A percentile compares a stretch with the other conserved stretches of the same genome.
phyloP scores from a whole-genome alignment of 2,888 invertebrate species.

The Eilema caniola region DNA sequence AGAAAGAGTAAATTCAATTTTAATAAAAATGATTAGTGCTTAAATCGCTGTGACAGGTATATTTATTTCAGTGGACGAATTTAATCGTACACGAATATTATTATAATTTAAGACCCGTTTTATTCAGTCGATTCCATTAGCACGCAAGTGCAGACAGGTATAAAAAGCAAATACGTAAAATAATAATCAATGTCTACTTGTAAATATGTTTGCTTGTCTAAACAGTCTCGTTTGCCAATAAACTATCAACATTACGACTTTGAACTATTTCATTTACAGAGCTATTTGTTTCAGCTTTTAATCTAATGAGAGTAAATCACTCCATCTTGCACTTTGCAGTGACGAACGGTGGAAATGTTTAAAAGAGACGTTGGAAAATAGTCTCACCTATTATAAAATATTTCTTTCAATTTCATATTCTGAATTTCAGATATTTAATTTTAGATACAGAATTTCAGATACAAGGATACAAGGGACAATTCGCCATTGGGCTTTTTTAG shows the following conservation, averaged over 20 bases:
- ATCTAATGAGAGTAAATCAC: constrained; percentile 25
- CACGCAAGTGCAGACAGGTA: constrained; percentile 17
- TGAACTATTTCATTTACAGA: constrained; percentile 35
- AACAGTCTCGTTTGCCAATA: constrained; percentile 37
- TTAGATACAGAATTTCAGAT: no score
- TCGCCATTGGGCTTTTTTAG: no score
- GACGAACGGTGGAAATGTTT: no score
- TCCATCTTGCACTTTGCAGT: not conserved
- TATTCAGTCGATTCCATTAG: constrained; percentile 6
- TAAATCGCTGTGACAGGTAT: not conserved
- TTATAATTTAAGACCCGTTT: not conserved
- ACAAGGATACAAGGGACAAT: no score
- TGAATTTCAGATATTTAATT: no score
- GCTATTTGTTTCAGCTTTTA: constrained; percentile 28
- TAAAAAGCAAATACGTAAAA: constrained; percentile 12
- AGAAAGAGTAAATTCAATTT: not conserved
- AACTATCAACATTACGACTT: constrained; percentile 41
- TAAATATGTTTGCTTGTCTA: constrained; percentile 11
- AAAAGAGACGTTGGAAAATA: no score
- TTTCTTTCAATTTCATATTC: no score
- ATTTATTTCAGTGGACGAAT: not conserved
- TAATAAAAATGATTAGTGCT: not conserved
- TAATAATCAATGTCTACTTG: constrained; percentile 16
- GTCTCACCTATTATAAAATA: no score
- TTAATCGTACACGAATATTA: not conserved